Base-by-base conservation (phyloP, 2,797 vertebrate species). In the Acanthopagrus latus region DNA sequence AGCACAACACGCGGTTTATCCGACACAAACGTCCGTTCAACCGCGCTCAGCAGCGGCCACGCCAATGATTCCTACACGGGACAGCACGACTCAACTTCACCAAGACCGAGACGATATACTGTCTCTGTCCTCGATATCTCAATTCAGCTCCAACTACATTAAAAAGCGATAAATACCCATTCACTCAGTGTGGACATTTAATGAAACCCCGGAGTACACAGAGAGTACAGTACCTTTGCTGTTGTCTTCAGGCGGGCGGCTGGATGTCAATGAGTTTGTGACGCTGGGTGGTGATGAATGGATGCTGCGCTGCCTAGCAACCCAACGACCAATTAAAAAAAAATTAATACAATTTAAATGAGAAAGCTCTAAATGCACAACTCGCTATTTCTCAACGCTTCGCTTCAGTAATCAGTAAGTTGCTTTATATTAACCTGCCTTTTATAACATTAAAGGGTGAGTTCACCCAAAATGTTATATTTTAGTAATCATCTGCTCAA, bases 261-360 rank as follows among this genome's bases (percentile, higher is more conserved):
- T 77, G 70, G 20, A 27, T 48, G 65, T 76, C 74, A 89, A 84
- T 77, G 78, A 84, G 68, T 76, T 79, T 38, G 63, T 48, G 72
- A 79, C 65, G 75, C 65, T 0, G 74, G 18, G 68, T 14, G 50
- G 20, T 0, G 67, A 79, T 89, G 88, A 91, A 86, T 80, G 86
- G 88, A 90, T 79, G 91, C 81, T 83, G 90, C 67, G 83, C 82
- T 88, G 90, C 92, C 83, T 89, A 81, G 92, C 90, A 92, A 93
- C 92, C 86, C 50, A 17, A 10, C 68, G 16, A 76, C 91, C 91
- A 92, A 91, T 93, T 18, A 38, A 38, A 38, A 38, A 38, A 65
- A 73, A 77, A 25, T 29, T 7, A 57, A 50, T 44, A 25, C 16
- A 51, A 27, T 41, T 27, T 43, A 14, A 56, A 16, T 25, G 56